phyloP scores from a whole-genome alignment of 2,797 vertebrate genomes.

The Antrozous pallidus region DNA sequence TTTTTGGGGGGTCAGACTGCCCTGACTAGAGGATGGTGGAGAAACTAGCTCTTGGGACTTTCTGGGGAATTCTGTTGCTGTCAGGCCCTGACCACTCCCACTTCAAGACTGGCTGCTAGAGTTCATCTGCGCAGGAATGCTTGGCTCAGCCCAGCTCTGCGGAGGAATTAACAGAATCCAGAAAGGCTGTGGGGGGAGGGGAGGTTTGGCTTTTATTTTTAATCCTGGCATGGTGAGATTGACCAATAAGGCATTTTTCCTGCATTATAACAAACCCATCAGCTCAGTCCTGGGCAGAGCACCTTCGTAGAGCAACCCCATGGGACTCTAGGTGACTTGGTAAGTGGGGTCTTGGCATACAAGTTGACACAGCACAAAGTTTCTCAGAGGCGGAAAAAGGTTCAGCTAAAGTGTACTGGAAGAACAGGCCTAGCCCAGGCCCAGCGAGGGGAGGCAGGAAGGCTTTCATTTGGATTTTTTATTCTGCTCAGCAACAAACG shows the following conservation, averaged over 20 bases:
- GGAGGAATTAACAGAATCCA: not conserved
- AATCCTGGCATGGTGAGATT: not conserved
- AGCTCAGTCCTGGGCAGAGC: not conserved
- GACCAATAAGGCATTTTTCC: not conserved
- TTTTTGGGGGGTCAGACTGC: not conserved
- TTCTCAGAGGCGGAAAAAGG: not conserved
- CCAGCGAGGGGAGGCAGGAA: not conserved
- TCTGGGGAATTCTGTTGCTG: too few species aligned
- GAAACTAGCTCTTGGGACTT: not conserved
- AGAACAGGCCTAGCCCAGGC: not conserved
- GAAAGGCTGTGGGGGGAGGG: not conserved
- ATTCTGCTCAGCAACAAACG: accelerated
- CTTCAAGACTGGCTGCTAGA: accelerated
- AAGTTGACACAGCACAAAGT: accelerated
- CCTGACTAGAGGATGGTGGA: not conserved
- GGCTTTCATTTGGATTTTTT: not conserved
- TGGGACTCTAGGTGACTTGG: not conserved
- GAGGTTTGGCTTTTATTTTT: not conserved
- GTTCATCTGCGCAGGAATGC: not conserved
- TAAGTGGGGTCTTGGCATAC: not conserved
- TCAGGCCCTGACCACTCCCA: not conserved
- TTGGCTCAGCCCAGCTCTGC: not conserved
- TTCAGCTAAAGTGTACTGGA: too few species aligned
- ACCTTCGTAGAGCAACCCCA: not conserved
- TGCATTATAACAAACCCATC: not conserved